phyloP scores from a whole-genome alignment of 2,888 invertebrate species.

The Ichneumoninae sp. region DNA sequence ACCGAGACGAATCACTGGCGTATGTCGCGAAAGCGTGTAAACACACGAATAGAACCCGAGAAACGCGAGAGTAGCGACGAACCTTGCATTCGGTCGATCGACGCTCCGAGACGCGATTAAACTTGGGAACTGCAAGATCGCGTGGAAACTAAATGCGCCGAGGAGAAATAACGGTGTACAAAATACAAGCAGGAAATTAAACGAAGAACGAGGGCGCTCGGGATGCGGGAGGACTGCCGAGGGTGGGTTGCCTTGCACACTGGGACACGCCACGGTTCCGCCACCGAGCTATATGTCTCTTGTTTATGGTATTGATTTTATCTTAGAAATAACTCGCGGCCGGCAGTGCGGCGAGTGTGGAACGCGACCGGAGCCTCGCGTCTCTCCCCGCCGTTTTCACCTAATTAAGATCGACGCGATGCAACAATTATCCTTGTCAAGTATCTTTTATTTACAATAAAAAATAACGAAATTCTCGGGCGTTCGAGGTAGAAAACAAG shows the following conservation, averaged over 20 bases:
- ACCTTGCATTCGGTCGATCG: background rate
- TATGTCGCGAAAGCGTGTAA: background rate
- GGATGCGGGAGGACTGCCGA: background rate
- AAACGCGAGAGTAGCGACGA: background rate
- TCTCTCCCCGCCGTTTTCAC: background rate
- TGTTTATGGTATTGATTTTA: constrained; percentile 63
- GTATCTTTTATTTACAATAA: constrained; percentile 51
- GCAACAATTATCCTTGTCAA: constrained; percentile 1
- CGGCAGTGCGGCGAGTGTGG: constrained; percentile 10
- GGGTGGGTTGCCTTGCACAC: constrained; percentile 8
- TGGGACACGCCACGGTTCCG: background rate
- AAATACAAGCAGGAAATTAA: background rate
- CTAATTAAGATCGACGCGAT: too few relatives aligned
- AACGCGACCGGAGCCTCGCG: background rate
- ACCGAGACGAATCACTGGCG: background rate
- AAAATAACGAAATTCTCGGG: background rate
- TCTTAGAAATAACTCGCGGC: constrained; percentile 41
- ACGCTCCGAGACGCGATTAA: background rate
- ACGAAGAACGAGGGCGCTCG: constrained; percentile 18
- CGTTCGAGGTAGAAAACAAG: background rate
- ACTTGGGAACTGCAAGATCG: background rate
- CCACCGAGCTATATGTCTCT: constrained; percentile 26
- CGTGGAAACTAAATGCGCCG: background rate
- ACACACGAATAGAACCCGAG: background rate
- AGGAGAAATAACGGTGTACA: background rate